These are phyloP conservation scores for Reticulitermes speratus DNA, from an alignment of 1,140 invertebrate genomes.

Conservation along the genomic window DNA sequence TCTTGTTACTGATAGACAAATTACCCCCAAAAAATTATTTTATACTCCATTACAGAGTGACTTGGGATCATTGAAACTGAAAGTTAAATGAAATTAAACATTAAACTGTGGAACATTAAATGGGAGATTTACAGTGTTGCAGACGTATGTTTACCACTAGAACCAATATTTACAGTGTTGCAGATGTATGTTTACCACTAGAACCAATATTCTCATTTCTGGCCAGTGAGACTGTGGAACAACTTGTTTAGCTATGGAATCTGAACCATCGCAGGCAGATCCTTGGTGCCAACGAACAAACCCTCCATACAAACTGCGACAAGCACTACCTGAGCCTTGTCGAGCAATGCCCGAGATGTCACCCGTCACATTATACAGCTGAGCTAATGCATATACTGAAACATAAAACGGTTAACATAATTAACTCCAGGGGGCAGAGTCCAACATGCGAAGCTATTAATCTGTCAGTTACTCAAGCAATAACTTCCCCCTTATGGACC, in stretches of 20 bases:
- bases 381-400: constrained; percentile 69
- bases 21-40: too few relatives aligned
- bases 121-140: too few relatives aligned
- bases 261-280: constrained; percentile 62
- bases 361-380: constrained; percentile 73
- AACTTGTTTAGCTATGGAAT: constrained; percentile 81
- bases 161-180: constrained; percentile 63
- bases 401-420: constrained; percentile 32
- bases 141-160: constrained; percentile 65
- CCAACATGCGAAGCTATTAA: too few relatives aligned
- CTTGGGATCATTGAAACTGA: too few relatives aligned
- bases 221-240: constrained; percentile 80
- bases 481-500: too few relatives aligned
- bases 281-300: constrained; percentile 91
- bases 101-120: too few relatives aligned
- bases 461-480: too few relatives aligned
- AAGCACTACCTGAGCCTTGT: constrained; percentile 93
- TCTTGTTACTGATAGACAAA: too few relatives aligned
- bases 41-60: too few relatives aligned
- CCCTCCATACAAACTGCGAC: constrained; percentile 90
- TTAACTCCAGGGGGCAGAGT: too few relatives aligned
- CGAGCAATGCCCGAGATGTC: constrained; percentile 84
- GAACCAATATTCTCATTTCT: constrained; percentile 82
- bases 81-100: too few relatives aligned
- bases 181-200: constrained; percentile 64